phyloP scores from a whole-genome alignment of 2,797 vertebrate genomes.

The Thalassophryne amazonica region DNA sequence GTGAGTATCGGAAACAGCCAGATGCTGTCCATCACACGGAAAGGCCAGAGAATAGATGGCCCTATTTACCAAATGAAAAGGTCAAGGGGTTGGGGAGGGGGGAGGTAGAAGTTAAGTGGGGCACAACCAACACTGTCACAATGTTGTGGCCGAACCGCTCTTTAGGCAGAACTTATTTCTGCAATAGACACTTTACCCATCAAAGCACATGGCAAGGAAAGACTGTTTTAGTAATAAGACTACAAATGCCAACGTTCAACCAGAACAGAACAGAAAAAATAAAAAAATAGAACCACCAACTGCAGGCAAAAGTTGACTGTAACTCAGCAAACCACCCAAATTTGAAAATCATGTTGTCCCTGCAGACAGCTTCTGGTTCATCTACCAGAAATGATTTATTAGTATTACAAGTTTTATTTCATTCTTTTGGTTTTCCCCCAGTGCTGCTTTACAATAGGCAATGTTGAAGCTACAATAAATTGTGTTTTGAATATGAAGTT shows the following conservation, averaged over 20 bases:
- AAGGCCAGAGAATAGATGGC: constrained; percentile 50
- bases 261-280: neutral
- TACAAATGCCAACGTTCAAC: neutral
- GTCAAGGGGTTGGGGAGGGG: constrained; percentile 29
- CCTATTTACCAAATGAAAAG: constrained; percentile 67
- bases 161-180: constrained; percentile 5
- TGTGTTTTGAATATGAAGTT: too few relatives aligned
- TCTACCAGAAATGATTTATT: too few relatives aligned
- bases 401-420: too few relatives aligned
- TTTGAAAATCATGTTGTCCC: too few relatives aligned
- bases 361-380: too few relatives aligned
- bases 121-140: constrained; percentile 32
- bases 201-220: neutral
- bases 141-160: constrained; percentile 12
- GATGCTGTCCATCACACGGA: constrained; percentile 63
- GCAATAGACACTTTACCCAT: neutral
- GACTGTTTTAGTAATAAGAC: neutral
- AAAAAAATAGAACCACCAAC: neutral
- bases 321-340: too few relatives aligned
- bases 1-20: constrained; percentile 60
- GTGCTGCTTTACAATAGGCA: too few relatives aligned
- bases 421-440: too few relatives aligned
- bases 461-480: too few relatives aligned
- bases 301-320: neutral
- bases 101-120: constrained; percentile 13